Base-by-base conservation (phyloP, 1,140 invertebrate species). In the Euura saliciscinereae region DNA sequence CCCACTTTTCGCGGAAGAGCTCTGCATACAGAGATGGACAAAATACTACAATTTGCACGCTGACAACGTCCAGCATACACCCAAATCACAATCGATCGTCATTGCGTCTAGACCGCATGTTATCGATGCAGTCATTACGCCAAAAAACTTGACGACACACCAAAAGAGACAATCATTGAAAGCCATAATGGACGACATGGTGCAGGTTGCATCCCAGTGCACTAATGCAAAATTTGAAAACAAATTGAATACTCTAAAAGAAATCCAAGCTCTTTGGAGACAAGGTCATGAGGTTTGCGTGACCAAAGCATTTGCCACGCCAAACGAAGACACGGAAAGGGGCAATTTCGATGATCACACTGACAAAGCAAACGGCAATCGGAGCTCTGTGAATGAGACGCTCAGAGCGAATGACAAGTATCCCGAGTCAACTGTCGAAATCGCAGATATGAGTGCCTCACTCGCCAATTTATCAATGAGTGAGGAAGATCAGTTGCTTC, bases 1-100 rank as follows among this genome's bases (percentile, higher is more conserved):
- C 28, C 28, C 28, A 28, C 28, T 28, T 28, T 28, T 66, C n/a
- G 45, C 4, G 0, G 5, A 45, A 66, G 28, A 76, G 44, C 45
- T 76, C 4, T 76, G 73, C 46, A 69, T 66, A 65, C 8, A 72
- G 45, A 70, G 75, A 66, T 76, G 71, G 73, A n/a, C 65, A 1
- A 76, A 76, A 59, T 0, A 6, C 2, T 67, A 51, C 68, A 69
- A 65, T 65, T 43, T 72, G 51, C 44, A 51, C 51, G 65, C 59
- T 44, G 42, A 71, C 2, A 1, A 69, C 28, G 28, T 28, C 28
- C 28, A 28, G 28, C 28, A 28, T 28, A 28, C 28, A 28, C 28
- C 28, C 1, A 28, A 28, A 28, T 28, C 28, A 28, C 28, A 28
- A 28, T 28, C 28, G 0, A 28, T 28, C 6, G 71, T 2, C 11